phyloP scores from a whole-genome alignment of 2,888 invertebrate species.

The Cosmopolites sordidus region DNA sequence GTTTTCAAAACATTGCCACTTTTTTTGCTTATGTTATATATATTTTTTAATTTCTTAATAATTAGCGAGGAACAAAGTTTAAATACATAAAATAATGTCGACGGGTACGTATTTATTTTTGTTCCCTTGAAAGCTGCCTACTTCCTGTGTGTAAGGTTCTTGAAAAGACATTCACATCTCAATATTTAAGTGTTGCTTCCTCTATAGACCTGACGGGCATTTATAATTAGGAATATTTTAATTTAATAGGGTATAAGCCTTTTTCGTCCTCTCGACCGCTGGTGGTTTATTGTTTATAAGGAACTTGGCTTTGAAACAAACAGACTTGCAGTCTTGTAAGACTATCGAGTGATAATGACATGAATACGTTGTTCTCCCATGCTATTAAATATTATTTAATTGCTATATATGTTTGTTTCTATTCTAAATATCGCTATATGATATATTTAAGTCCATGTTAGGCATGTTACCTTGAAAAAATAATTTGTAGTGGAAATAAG shows the following conservation, averaged over 20 bases:
- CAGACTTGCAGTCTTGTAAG: no score
- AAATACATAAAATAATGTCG: background rate
- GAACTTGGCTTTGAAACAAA: no score
- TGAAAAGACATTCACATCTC: slow-evolving; percentile 33
- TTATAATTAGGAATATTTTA: slow-evolving; percentile 39
- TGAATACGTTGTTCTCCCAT: no score
- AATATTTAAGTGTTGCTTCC: slow-evolving; percentile 43
- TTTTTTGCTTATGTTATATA: slow-evolving; percentile 1
- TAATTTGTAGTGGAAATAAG: no score
- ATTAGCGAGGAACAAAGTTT: background rate
- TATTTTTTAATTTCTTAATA: background rate
- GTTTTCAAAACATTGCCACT: slow-evolving; percentile 4
- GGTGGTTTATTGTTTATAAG: background rate
- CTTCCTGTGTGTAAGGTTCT: slow-evolving; percentile 35
- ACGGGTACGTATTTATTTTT: background rate
- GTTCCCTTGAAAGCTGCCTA: slow-evolving; percentile 22
- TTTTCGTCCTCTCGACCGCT: slow-evolving; percentile 7
- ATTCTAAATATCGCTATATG: no score
- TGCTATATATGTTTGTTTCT: no score
- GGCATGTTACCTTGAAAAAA: no score
- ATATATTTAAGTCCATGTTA: no score
- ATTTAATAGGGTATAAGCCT: slow-evolving; percentile 13
- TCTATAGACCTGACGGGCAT: slow-evolving; percentile 42
- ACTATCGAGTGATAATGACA: no score
- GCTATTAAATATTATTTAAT: no score